Conservation (phyloP, 2,888 invertebrate genomes). For the Prosapia bicincta region DNA sequence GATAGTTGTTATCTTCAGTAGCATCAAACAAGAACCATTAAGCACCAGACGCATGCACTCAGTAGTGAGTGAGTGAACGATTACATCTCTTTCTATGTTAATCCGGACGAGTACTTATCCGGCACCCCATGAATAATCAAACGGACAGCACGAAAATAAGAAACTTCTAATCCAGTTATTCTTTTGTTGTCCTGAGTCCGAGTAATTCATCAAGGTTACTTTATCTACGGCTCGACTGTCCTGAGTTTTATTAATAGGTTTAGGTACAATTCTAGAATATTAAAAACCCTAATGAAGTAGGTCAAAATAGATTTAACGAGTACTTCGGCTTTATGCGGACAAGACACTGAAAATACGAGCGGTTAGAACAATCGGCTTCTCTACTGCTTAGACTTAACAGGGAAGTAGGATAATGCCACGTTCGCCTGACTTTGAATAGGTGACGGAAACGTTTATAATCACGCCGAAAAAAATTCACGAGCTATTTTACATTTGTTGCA, state of each 20-base stretch:
- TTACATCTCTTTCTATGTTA: background rate
- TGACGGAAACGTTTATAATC: no score
- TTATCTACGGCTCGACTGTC: background rate
- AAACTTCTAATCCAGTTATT: background rate
- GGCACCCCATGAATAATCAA: background rate
- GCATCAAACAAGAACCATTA: background rate
- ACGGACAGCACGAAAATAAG: background rate
- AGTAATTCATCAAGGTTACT: background rate
- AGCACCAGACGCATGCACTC: background rate
- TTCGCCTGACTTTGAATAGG: no score
- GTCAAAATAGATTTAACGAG: background rate
- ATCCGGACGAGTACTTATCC: background rate
- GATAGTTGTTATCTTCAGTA: no score
- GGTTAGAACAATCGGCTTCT: no score
- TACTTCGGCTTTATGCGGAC: background rate
- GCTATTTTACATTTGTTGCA: no score
- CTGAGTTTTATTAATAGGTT: background rate
- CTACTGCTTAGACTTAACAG: no score
- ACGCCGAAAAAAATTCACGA: no score
- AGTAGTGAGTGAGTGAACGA: background rate
- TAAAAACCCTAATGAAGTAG: constrained; percentile 2
- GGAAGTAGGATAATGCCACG: no score
- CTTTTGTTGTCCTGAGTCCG: background rate
- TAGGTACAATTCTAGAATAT: background rate
- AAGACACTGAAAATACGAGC: no score